Conservation (phyloP, 2,113 vertebrate genomes). For the Callionymus lyra region DNA sequence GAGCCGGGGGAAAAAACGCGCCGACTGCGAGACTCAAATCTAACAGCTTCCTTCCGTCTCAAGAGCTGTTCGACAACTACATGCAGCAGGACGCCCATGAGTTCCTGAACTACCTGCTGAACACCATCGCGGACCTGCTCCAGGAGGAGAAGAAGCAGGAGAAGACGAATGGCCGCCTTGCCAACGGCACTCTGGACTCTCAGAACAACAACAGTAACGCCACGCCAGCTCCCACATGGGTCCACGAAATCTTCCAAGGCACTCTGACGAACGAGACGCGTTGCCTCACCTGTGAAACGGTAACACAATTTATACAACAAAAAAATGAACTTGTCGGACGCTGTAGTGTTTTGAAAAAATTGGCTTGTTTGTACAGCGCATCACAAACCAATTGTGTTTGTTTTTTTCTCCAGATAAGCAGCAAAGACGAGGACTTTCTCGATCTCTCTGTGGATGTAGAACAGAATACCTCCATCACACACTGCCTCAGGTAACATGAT, state of each 20-base stretch:
- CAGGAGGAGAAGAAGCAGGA: constrained; percentile 97
- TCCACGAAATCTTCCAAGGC: constrained; percentile 99
- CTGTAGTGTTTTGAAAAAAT: too few relatives aligned
- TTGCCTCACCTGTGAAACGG: constrained; percentile 97
- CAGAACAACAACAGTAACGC: constrained; percentile 79
- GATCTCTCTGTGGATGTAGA: constrained; percentile 97
- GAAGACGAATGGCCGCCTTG: constrained; percentile 89
- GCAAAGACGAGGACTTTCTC: constrained; percentile 99
- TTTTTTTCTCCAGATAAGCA: constrained; percentile 79
- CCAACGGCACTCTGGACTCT: constrained; percentile 80
- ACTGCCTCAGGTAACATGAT: constrained; percentile 83
- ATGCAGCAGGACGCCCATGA: constrained; percentile 98
- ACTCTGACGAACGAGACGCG: constrained; percentile 97
- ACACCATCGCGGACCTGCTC: constrained; percentile 94
- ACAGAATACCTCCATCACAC: constrained; percentile 97
- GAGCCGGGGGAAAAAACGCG: too few relatives aligned
- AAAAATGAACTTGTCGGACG: too few relatives aligned
- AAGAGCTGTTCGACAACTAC: constrained; percentile 98
- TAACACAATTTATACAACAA: too few relatives aligned
- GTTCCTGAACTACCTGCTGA: constrained; percentile 95
- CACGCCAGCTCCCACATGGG: constrained; percentile 85
- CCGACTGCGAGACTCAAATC: too few relatives aligned
- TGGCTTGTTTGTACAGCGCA: too few relatives aligned
- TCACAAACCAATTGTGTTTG: not conserved
- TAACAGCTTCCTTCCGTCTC: constrained; percentile 1